phyloP scores from a whole-genome alignment of 2,888 invertebrate species.

The Drosophila heteroneura region DNA sequence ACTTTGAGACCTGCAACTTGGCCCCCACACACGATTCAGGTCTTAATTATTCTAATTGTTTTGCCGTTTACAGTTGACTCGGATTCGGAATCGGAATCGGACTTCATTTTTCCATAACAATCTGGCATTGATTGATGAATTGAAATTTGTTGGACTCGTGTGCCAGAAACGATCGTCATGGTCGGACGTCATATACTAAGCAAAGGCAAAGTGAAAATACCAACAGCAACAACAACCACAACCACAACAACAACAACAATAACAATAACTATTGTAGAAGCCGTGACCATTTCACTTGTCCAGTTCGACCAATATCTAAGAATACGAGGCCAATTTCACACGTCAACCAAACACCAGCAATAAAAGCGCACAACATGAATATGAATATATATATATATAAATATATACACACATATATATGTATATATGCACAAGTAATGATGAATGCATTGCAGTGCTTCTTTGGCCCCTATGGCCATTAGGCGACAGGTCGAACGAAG shows the following conservation, averaged over 20 bases:
- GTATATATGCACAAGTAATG: neutral
- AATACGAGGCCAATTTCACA: constrained; percentile 54
- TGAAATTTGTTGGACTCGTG: constrained; percentile 36
- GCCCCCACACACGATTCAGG: constrained; percentile 12
- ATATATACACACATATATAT: neutral
- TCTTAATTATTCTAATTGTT: constrained; percentile 74
- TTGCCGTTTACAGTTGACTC: constrained; percentile 35
- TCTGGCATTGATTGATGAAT: constrained; percentile 69
- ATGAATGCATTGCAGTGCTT: constrained; percentile 10
- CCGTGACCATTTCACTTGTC: constrained; percentile 63
- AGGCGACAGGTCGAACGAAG: constrained; percentile 23
- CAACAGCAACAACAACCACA: constrained; percentile 13
- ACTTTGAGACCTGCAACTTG: constrained; percentile 6
- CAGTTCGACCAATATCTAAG: constrained; percentile 34
- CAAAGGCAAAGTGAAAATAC: constrained; percentile 32
- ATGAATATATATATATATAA: constrained; percentile 48
- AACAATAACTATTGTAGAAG: constrained; percentile 7
- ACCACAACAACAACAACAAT: neutral
- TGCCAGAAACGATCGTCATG: constrained; percentile 30
- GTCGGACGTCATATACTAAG: constrained; percentile 7
- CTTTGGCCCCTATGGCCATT: neutral
- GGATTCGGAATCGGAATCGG: constrained; percentile 1
- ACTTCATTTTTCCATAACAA: constrained; percentile 17
- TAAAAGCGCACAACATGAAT: constrained; percentile 55
- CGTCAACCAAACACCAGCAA: constrained; percentile 31